Base-by-base conservation (phyloP, 2,797 vertebrate genomes). In the Tinamus major region DNA sequence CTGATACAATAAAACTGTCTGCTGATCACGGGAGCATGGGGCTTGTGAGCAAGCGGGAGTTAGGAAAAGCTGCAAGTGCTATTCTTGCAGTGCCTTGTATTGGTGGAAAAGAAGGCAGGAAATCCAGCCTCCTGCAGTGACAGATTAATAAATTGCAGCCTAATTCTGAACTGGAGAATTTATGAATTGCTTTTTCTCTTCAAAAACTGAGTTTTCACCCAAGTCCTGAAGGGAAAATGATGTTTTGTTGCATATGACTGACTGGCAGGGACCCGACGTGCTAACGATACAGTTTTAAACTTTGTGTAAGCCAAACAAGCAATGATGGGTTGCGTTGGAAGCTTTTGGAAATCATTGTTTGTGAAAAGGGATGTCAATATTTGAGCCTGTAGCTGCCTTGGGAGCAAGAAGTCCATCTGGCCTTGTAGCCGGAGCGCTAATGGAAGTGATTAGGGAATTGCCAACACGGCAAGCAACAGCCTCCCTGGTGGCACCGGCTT, bases 401-500 rank as follows among this genome's bases (percentile, higher is more conserved):
- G 71, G 68, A 86, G 62, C 27, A 58, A 44, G 92, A 16, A 2
- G 0, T 88, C 91, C 89, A 90, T 93, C 91, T 95, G 71, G 85
- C 84, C 12, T 78, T 51, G 35, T 37, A 1, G 3, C 53, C 0
- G 0, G 33, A 14, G 41, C 10, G 69, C 51, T 88, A 95, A 89
- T 89, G 84, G 71, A 69, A 87, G 65, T 0, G 0, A 92, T 95
- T 94, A 95, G 87, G 85, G 84, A 89, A 75, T 65, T 81, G 76
- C 69, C 90, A 93, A 55, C 88, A 81, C 89, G 93, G 95, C 96
- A 91, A 90, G 84, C 23, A 91, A 37, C 88, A 94, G 90, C 93
- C 68, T 95, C 94, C 88, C 95, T 93, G 93, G 93, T 96, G 93
- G 85, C 65, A 13, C 11, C 86, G 62, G 68, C 87, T 95, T 94